phyloP scores from a whole-genome alignment of 2,113 vertebrate genomes.

The Pleuronectes platessa region DNA sequence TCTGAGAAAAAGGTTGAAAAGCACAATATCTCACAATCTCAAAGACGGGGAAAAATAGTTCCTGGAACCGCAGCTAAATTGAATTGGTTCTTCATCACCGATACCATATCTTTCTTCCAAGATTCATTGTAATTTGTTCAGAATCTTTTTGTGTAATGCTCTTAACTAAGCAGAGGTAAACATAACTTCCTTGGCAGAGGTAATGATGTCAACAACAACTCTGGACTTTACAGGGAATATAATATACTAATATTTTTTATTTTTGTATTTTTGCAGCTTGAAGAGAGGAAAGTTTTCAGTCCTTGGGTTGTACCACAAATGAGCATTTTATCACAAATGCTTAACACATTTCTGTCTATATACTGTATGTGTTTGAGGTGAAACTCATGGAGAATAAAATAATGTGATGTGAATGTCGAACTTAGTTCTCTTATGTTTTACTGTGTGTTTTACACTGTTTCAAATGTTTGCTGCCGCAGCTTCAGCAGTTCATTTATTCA shows the following conservation, averaged over 20 bases:
- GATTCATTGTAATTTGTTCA: no score
- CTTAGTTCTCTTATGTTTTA: background rate
- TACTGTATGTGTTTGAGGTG: background rate
- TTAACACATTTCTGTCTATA: background rate
- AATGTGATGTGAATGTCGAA: background rate
- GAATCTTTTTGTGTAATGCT: no score
- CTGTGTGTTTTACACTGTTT: no score
- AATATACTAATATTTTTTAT: background rate
- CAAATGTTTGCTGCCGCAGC: no score
- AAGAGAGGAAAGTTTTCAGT: background rate
- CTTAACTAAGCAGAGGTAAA: no score
- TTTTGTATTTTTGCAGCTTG: slow-evolving; percentile 2
- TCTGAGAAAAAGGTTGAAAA: no score
- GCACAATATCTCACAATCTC: no score
- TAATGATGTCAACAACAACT: background rate
- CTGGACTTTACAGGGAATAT: background rate
- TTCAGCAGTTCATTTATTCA: no score
- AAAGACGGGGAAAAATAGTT: no score
- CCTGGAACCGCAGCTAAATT: no score
- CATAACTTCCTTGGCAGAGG: background rate
- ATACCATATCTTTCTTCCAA: no score
- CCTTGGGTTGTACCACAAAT: background rate
- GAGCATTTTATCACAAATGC: background rate
- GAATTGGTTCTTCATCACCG: no score
- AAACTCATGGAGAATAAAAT: slow-evolving; percentile 12